Base-by-base conservation (phyloP, 1,140 invertebrate genomes). In the Ectropis grisescens region DNA sequence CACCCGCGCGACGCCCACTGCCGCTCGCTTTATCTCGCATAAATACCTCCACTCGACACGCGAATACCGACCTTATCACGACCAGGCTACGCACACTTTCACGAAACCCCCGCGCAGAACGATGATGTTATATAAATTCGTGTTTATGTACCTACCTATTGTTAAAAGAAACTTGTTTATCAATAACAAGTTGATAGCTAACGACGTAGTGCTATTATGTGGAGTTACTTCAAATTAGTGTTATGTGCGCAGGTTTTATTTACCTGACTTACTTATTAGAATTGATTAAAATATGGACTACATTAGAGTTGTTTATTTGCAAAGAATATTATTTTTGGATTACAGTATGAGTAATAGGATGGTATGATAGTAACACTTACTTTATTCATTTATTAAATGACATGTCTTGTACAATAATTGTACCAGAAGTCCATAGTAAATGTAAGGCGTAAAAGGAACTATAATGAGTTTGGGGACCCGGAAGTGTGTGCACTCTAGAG, bases 121-220 rank as follows among this genome's bases (percentile, higher is more conserved):
- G 36, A 25, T 38, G 47, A 42, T 55, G 62, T 71, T 75, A 68
- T 70, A 76, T 70, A 74, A 75, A 79, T 47, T 53, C 50, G 40
- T 61, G 47, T 62, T 49, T 59, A 52, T 54, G 36, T 54, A 58
- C 41, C 53, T 54, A 58, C 41, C 53, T 62, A 67, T 69, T 59
- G 44, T 59, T 61, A 59, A 61, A 66, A 71, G 57, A 60, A 66
- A 64, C 57, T 67, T 71, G 67, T 74, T 75, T 75, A 78, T 72
- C 60, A 70, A 68, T 70, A 69, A 51, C 39, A 47, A 41, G 35
- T 37, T 41, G 37, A 38, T 47, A 39, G 22, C 23, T 36, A 33
- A 33, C 27, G 34, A 19, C 16, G 16, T 19, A 19, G 16, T 4
- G 16, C 16, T 41, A 44, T 44, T 47, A 47, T 47, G 41, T 27